phyloP scores from a whole-genome alignment of 1,140 invertebrate genomes.

The Drosophila nebulosa region DNA sequence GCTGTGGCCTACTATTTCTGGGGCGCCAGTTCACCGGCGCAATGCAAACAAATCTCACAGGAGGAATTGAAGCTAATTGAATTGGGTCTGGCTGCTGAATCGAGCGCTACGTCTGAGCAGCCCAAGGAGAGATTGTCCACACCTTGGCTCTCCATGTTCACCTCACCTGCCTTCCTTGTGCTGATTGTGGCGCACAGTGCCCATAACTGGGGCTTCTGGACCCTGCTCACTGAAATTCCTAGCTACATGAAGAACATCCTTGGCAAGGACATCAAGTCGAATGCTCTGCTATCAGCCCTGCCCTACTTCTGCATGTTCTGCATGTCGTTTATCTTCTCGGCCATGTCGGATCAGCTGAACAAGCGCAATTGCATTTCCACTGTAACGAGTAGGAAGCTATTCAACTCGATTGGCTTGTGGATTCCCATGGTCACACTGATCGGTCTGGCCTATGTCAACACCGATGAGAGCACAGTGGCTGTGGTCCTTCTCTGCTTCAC shows the following conservation, averaged over 20 bases:
- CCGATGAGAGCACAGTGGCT: conserved; percentile 82
- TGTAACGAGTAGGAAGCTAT: conserved; percentile 85
- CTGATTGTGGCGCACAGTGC: conserved; percentile 91
- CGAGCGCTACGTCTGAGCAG: conserved; percentile 7
- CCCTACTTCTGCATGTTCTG: conserved; percentile 90
- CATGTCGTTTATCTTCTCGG: conserved; percentile 84
- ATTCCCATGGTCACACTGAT: conserved; percentile 85
- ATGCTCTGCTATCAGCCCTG: conserved; percentile 88
- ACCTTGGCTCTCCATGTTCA: conserved; percentile 89
- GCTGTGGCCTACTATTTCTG: conserved; percentile 84
- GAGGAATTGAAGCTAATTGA: conserved; percentile 86
- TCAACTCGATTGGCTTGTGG: conserved; percentile 85
- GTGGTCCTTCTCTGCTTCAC: conserved; percentile 85
- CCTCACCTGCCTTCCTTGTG: conserved; percentile 91
- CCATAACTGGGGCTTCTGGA: conserved; percentile 97
- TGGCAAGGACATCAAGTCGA: conserved; percentile 88
- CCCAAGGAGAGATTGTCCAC: conserved; percentile 43
- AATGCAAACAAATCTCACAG: conserved; percentile 83
- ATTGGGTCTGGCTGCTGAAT: conserved; percentile 38
- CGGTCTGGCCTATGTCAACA: conserved; percentile 84
- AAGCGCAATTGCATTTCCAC: conserved; percentile 83
- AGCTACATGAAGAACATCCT: conserved; percentile 93
- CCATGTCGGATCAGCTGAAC: conserved; percentile 83
- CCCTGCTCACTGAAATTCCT: conserved; percentile 94
- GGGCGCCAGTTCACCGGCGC: conserved; percentile 85